Base-by-base conservation (phyloP, 2,113 vertebrate genomes). In the Psilopsiagon aurifrons region DNA sequence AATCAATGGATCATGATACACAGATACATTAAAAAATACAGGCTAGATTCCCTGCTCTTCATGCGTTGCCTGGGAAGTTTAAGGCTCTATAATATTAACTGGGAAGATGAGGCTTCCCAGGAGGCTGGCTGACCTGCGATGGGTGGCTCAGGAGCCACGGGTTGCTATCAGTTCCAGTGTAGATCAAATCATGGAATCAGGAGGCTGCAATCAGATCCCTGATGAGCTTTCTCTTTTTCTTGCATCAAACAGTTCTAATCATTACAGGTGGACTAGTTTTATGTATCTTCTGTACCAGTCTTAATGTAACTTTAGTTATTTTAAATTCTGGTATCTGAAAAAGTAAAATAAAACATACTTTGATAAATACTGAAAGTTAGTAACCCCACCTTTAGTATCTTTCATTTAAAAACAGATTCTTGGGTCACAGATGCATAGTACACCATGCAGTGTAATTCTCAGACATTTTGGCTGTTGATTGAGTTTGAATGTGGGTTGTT, bases 1-100 rank as follows among this genome's bases (percentile, higher is more conserved):
- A 62, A 25, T 88, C 75, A 79, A 80, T 52, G 49, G 57, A 22
- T 85, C 87, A 60, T 22, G 82, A 82, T 86, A 80, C 29, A 73
- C 41, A 12, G 60, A 86, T 80, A 90, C 93, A 97, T 81, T 86
- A 86, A 94, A 88, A 84, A 25, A 37, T 62, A 41, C 49, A 73
- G 51, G 29, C 44, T 52, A 9, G 52, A 47, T 73, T 79, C 57
- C 39, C 51, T 49, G 75, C 35, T 89, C 57, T 68, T 28, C 29
- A 0, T 17, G 41, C 89, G 62, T 75, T 85, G 47, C 62, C 83
- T 52, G 28, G 62, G 82, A 39, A 60, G 27, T 69, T 91, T 33
- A 64, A 55, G 78, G 87, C 75, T 49, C 37, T 44, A 0, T 79
- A 77, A 62, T 90, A 43, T 68, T 60, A 64, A 1, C 52, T 44